These are phyloP conservation scores for Cranoglanis bouderius DNA, from an alignment of 2,113 vertebrate genomes.

Conservation along the genomic window DNA sequence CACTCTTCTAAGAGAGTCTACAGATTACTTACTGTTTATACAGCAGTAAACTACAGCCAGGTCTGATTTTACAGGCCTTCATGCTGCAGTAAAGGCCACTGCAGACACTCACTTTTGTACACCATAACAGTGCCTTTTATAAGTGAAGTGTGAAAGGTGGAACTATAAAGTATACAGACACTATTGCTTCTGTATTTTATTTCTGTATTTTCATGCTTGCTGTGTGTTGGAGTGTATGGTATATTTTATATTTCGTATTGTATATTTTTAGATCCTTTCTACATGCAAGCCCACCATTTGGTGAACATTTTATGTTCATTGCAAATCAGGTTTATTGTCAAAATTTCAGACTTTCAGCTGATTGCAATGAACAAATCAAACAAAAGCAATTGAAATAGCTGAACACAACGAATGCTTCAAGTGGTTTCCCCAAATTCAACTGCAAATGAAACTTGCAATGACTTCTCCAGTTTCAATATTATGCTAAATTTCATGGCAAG, in stretches of 20 bases:
- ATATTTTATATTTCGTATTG: not conserved
- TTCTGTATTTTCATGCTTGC: not conserved
- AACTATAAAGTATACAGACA: conserved; percentile 16
- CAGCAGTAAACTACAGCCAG: conserved; percentile 9
- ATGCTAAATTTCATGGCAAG: too few relatives aligned
- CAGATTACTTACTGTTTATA: conserved; percentile 23
- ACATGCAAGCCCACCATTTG: not conserved
- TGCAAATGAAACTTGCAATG: too few relatives aligned
- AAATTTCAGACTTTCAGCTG: too few relatives aligned
- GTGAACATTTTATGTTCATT: too few relatives aligned
- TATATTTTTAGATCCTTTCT: not conserved
- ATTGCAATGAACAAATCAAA: too few relatives aligned
- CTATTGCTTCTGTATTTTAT: not conserved
- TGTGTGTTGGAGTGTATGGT: not conserved
- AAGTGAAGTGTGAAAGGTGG: conserved; percentile 20
- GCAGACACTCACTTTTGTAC: conserved; percentile 34
- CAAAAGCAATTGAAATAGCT: too few relatives aligned
- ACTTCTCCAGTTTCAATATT: too few relatives aligned
- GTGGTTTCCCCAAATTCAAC: too few relatives aligned
- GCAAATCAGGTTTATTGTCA: too few relatives aligned
- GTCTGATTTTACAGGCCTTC: not conserved
- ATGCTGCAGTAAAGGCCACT: not conserved
- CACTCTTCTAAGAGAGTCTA: not conserved
- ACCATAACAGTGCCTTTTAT: not conserved
- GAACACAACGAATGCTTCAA: too few relatives aligned